These are phyloP conservation scores for Drosophila erecta DNA, from an alignment of 1,140 invertebrate species.

Conservation along the genomic window DNA sequence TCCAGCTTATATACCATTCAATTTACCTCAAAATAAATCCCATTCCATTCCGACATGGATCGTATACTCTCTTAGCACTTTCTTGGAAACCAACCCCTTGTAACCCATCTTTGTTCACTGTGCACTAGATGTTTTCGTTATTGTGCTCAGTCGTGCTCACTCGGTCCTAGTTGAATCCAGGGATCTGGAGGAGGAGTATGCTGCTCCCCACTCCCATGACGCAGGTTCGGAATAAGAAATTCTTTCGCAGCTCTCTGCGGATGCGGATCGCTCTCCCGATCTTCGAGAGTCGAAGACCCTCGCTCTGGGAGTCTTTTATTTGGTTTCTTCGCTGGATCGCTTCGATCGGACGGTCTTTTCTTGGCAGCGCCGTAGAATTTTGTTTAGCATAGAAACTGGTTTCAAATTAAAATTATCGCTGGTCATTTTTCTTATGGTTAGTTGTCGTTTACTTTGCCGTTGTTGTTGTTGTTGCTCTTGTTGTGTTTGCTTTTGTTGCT, in stretches of 20 bases:
- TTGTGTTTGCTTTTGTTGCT: not conserved
- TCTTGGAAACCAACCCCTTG: not conserved
- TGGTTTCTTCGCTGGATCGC: conserved; percentile 54
- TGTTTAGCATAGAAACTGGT: conserved; percentile 83
- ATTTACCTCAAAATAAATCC: too few relatives aligned
- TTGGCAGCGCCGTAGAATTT: conserved; percentile 65
- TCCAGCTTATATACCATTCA: too few relatives aligned
- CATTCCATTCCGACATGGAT: too few relatives aligned
- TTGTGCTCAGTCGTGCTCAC: conserved; percentile 48
- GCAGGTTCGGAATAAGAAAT: conserved; percentile 53
- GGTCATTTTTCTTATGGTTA: conserved; percentile 84
- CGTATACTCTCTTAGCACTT: too few relatives aligned
- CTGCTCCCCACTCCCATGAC: conserved; percentile 21
- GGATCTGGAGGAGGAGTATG: conserved; percentile 30
- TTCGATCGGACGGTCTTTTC: conserved; percentile 17
- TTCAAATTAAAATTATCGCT: conserved; percentile 84
- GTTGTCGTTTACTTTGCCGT: conserved; percentile 79
- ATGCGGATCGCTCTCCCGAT: not conserved
- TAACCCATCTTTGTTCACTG: conserved; percentile 4
- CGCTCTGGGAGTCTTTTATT: conserved; percentile 62
- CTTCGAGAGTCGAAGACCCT: conserved; percentile 13
- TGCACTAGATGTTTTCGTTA: conserved; percentile 36
- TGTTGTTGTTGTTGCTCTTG: conserved; percentile 17
- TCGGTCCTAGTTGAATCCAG: conserved; percentile 40
- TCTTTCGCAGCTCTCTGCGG: conserved; percentile 41